Percentiles rank a stretch among this genome's conserved stretches.
Conservation (phyloP, 2,888 invertebrate genomes). For the Rhimphoctona megacephalus region DNA sequence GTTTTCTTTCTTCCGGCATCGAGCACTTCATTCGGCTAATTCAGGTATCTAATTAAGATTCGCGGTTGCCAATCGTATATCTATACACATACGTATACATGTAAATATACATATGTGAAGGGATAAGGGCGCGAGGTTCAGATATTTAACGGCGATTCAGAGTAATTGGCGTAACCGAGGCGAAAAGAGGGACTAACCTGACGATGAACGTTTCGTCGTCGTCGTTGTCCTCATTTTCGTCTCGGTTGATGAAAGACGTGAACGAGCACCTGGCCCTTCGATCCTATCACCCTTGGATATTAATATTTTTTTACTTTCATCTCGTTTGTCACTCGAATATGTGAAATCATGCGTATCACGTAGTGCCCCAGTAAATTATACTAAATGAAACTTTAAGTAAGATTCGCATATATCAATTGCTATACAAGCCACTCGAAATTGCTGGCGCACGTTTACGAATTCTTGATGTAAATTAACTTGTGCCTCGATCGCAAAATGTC, state of each 20-base stretch:
- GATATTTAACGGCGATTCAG: conserved; percentile 79
- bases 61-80: background rate
- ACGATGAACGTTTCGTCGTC: conserved; percentile 72
- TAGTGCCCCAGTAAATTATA: conserved; percentile 22
- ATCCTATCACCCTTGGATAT: conserved; percentile 76
- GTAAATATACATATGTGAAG: conserved; percentile 6
- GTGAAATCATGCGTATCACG: conserved; percentile 30
- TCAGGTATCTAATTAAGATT: conserved; percentile 13
- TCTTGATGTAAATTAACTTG: background rate
- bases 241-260: conserved; percentile 59
- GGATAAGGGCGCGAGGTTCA: conserved; percentile 68
- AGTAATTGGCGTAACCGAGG: conserved; percentile 79
- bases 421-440: background rate
- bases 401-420: background rate
- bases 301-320: conserved; percentile 67
- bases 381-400: background rate
- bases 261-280: conserved; percentile 73
- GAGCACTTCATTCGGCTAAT: conserved; percentile 39
- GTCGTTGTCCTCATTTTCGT: conserved; percentile 49
- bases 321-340: conserved; percentile 54
- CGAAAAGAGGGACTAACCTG: conserved; percentile 72
- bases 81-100: conserved; percentile 4
- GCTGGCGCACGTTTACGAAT: background rate
- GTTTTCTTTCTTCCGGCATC: background rate
- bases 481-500: conserved; percentile 8